Evolutionary conservation across 2,113 vertebrate species (phyloP), one percentile per base, ranked within the genome.

Genomic region (Verasper variegatus): DNA sequence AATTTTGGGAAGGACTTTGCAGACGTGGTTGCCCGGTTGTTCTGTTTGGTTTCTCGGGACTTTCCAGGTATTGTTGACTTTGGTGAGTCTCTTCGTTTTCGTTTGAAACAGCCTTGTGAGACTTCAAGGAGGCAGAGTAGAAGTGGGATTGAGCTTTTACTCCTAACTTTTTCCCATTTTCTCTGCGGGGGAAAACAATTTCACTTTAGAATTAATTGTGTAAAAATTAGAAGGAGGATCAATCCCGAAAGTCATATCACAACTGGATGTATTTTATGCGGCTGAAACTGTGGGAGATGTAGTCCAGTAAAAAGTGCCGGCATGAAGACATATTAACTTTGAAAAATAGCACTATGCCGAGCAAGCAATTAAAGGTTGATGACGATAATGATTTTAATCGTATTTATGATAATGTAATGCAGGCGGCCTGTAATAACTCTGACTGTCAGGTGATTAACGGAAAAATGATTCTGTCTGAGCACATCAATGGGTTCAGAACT

Each of bases 391-490:
- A 51, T 65, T 5, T 15, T 63, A 9, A 35, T 49, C 5, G 17
- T 68, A 13, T 26, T 64, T 18, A 59, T 45, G 7, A 21, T 64
- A 14, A 77, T 23, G 4, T 68, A 52, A 79, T 54, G 4, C 37
- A 71, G 23, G 4, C 27, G 26, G 42, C 40, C 40, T 69, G 55
- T 52, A 26, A 56, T 4, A 21, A 15, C 55, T 49, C 64, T 62
- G 72, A 24, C 83, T 68, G 56, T 72, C 65, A 61, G 23, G 51
- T 78, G 61, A 71, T 62, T 57, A 31, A 73, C 58, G 58, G 55
- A 61, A 68, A 66, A 58, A 61, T 47, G 12, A 74, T 76, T 74
- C 45, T 63, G 56, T 82, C 76, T 81, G 35, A 4, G 13, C 20
- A 54, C 51, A 52, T 74, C 26, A 77, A 60, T 70, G 68, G 20